A percentile compares a stretch with the other conserved stretches of the same genome.
Conservation (phyloP, 2,113 vertebrate genomes). For the Protomyctophum bolini region DNA sequence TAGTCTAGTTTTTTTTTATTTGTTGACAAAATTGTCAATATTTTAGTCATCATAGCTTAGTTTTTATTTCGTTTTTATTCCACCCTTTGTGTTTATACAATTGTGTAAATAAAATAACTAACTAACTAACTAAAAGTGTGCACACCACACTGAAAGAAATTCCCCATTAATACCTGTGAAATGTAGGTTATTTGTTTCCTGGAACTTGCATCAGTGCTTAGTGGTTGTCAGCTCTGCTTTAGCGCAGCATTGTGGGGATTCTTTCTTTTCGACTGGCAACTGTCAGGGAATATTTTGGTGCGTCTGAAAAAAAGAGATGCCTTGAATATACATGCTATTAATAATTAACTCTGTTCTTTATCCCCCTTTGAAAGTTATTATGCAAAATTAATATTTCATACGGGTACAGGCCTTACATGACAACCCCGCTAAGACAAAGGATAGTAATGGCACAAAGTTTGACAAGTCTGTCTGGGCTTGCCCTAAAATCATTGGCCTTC, state of each 20-base stretch:
- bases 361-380: slow-evolving; percentile 83
- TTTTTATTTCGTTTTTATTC: too few relatives aligned
- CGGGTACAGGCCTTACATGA: slow-evolving; percentile 78
- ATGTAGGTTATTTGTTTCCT: slow-evolving; percentile 70
- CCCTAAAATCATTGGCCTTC: slow-evolving; percentile 74
- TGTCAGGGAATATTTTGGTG: slow-evolving; percentile 77
- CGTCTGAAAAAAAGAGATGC: slow-evolving; percentile 70
- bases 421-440: slow-evolving; percentile 79
- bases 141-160: neutral
- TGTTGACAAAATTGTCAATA: too few relatives aligned
- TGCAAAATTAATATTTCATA: slow-evolving; percentile 84
- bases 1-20: too few relatives aligned
- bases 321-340: slow-evolving; percentile 83
- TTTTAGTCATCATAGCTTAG: too few relatives aligned
- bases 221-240: slow-evolving; percentile 44
- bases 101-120: too few relatives aligned
- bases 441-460: slow-evolving; percentile 78
- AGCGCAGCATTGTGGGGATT: slow-evolving; percentile 58
- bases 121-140: too few relatives aligned
- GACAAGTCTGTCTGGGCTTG: slow-evolving; percentile 76
- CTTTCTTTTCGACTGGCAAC: slow-evolving; percentile 69
- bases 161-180: slow-evolving; percentile 46
- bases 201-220: slow-evolving; percentile 62
- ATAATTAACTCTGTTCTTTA: slow-evolving; percentile 82
- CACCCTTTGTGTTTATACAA: too few relatives aligned